Percentiles rank a stretch among this genome's conserved stretches.
Conservation (phyloP, 2,113 vertebrate genomes). For the Thamnaconus septentrionalis region DNA sequence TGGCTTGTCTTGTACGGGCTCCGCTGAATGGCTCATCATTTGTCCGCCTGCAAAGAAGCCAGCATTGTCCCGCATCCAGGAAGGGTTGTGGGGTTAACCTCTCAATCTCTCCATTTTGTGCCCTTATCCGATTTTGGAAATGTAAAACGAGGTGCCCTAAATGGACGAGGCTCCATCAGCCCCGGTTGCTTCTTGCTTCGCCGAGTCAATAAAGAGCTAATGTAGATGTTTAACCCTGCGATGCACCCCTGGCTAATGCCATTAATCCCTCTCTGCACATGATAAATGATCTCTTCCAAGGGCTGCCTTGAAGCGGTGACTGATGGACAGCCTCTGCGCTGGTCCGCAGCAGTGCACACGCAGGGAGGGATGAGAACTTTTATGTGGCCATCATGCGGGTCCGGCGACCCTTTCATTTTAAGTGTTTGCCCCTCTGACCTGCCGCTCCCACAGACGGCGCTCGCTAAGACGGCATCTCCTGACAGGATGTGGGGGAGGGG, state of each 20-base stretch:
- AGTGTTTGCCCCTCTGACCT: conserved; percentile 26
- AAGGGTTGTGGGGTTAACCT: conserved; percentile 53
- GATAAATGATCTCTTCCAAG: conserved; percentile 44
- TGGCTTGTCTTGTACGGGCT: conserved; percentile 18
- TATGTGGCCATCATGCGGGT: conserved; percentile 53
- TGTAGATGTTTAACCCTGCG: conserved; percentile 64
- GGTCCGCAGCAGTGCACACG: conserved; percentile 32
- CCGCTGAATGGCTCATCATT: conserved; percentile 48
- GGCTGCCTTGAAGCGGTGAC: conserved; percentile 28
- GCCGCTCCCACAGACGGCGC: background rate
- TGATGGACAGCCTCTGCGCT: conserved; percentile 36
- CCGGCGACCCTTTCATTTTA: conserved; percentile 32
- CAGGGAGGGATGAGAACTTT: conserved; percentile 27
- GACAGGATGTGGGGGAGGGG: conserved; percentile 4
- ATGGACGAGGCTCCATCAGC: conserved; percentile 11
- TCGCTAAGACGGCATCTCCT: conserved; percentile 27
- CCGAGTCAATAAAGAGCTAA: conserved; percentile 55
- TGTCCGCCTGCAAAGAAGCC: conserved; percentile 20
- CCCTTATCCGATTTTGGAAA: conserved; percentile 61
- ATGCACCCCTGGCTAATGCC: conserved; percentile 54
- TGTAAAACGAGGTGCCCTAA: conserved; percentile 40
- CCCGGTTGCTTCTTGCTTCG: conserved; percentile 1
- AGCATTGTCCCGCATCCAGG: conserved; percentile 44
- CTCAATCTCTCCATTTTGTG: conserved; percentile 26
- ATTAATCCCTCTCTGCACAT: conserved; percentile 48